Conservation (phyloP, 1,140 invertebrate genomes). For the Ruditapes philippinarum region DNA sequence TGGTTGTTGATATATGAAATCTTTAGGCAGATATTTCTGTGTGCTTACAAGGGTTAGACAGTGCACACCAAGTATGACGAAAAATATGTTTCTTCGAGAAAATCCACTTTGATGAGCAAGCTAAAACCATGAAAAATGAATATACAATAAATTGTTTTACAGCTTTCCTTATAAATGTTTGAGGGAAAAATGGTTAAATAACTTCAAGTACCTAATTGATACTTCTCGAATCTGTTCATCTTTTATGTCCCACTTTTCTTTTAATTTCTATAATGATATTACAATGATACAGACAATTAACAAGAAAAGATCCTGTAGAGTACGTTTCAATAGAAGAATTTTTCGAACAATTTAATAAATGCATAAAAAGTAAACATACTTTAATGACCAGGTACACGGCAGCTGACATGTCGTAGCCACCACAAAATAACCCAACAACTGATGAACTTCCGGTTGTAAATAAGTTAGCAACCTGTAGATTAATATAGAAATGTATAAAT, state of each 20-base stretch:
- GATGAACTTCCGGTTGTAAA: conserved; percentile 71
- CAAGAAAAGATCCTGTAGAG: too few relatives aligned
- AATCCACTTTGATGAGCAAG: conserved; percentile 72
- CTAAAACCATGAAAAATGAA: conserved; percentile 50
- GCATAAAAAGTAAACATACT: conserved; percentile 54
- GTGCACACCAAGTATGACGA: conserved; percentile 66
- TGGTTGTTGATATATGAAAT: conserved; percentile 60
- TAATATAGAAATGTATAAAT: too few relatives aligned
- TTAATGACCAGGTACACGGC: conserved; percentile 75
- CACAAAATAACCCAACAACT: conserved; percentile 76
- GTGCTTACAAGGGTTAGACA: conserved; percentile 73
- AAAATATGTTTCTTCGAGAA: conserved; percentile 65
- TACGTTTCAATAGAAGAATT: too few relatives aligned
- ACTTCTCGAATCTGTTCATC: too few relatives aligned
- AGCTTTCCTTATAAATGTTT: too few relatives aligned
- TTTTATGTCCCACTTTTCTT: too few relatives aligned
- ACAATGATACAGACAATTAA: too few relatives aligned
- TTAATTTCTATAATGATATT: too few relatives aligned
- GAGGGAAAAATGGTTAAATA: too few relatives aligned
- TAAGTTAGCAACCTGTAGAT: conserved; percentile 73
- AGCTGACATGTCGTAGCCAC: conserved; percentile 76
- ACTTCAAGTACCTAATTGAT: too few relatives aligned
- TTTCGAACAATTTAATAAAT: too few relatives aligned
- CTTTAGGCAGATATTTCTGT: conserved; percentile 74
- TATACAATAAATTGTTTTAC: too few relatives aligned